Percentiles rank a stretch among this genome's conserved stretches.
phyloP scores from a whole-genome alignment of 1,140 invertebrate genomes.

The Apis florea region DNA sequence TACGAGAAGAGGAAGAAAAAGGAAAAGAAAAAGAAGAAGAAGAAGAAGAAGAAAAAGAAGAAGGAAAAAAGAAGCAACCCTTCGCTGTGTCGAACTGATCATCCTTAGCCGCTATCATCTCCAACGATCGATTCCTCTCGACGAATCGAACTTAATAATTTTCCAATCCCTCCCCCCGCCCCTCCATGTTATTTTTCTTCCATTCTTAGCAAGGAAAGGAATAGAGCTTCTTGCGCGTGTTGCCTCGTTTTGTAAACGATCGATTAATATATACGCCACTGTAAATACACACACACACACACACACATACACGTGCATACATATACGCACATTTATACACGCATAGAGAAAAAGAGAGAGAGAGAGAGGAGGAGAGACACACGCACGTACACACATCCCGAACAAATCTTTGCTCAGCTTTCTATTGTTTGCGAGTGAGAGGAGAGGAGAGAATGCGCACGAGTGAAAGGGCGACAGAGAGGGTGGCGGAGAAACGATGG shows the following conservation, averaged over 20 bases:
- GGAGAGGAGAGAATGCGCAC: neutral
- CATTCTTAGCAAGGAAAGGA: slow-evolving; percentile 22
- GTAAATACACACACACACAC: slow-evolving; percentile 70
- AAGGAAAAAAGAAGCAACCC: no score
- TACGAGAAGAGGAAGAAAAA: neutral
- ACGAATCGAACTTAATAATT: slow-evolving; percentile 5
- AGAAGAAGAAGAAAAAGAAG: no score
- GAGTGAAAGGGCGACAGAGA: slow-evolving; percentile 8
- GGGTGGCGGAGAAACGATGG: slow-evolving; percentile 1
- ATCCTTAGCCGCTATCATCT: slow-evolving; percentile 3
- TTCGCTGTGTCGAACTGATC: neutral
- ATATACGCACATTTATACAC: neutral
- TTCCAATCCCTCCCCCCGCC: neutral
- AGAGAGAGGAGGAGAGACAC: no score
- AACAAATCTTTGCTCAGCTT: slow-evolving; percentile 77
- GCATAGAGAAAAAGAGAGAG: no score
- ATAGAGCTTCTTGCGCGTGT: slow-evolving; percentile 18
- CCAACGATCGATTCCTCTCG: slow-evolving; percentile 5
- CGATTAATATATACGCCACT: slow-evolving; percentile 75
- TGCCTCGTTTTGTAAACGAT: slow-evolving; percentile 51
- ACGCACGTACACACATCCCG: slow-evolving; percentile 41
- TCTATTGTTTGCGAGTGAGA: slow-evolving; percentile 68
- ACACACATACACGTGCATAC: neutral
- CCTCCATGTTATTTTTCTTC: slow-evolving; percentile 1
- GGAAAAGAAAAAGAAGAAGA: no score